Conservation (phyloP, 2,113 vertebrate genomes). For the Chaetodon auriga region DNA sequence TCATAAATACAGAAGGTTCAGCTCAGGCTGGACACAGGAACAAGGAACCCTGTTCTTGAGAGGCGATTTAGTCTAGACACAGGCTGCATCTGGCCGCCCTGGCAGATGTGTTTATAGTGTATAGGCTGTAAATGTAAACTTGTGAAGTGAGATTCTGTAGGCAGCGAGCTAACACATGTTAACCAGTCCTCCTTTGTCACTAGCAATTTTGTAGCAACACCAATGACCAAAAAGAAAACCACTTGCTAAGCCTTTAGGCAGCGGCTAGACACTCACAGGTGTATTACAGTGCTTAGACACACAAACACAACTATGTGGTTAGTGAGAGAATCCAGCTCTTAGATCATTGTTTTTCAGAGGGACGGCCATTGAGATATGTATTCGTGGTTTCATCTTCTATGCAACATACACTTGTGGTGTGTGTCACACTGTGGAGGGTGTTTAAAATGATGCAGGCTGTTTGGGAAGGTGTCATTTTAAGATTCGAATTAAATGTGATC, state of each 20-base stretch:
- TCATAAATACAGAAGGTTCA: slow-evolving; percentile 66
- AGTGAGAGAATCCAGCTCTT: background rate
- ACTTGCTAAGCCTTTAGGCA: slow-evolving; percentile 6
- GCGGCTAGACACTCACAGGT: slow-evolving; percentile 24
- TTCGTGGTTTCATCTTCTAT: slow-evolving; percentile 2
- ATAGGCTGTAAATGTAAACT: slow-evolving; percentile 11
- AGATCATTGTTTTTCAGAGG: slow-evolving; percentile 32
- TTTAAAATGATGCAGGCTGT: background rate
- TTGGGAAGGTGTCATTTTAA: slow-evolving; percentile 8
- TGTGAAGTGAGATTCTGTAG: background rate
- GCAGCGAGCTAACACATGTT: slow-evolving; percentile 8
- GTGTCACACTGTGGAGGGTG: slow-evolving; percentile 5
- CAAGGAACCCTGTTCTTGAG: slow-evolving; percentile 68
- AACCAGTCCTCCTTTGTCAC: background rate
- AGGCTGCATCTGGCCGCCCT: slow-evolving; percentile 31
- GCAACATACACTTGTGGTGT: slow-evolving; percentile 1
- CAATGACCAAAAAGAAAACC: slow-evolving; percentile 25
- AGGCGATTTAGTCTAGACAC: slow-evolving; percentile 64
- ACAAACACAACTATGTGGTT: slow-evolving; percentile 14
- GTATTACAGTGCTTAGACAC: slow-evolving; percentile 23
- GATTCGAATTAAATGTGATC: slow-evolving; percentile 7
- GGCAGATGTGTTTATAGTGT: slow-evolving; percentile 52
- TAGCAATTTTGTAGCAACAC: slow-evolving; percentile 1
- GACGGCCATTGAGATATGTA: background rate
- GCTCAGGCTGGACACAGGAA: slow-evolving; percentile 46